A percentile compares a stretch with the other conserved stretches of the same genome.
These are phyloP conservation scores for Shinisaurus crocodilurus DNA, from an alignment of 2,113 vertebrate genomes.

Conservation along the genomic window DNA sequence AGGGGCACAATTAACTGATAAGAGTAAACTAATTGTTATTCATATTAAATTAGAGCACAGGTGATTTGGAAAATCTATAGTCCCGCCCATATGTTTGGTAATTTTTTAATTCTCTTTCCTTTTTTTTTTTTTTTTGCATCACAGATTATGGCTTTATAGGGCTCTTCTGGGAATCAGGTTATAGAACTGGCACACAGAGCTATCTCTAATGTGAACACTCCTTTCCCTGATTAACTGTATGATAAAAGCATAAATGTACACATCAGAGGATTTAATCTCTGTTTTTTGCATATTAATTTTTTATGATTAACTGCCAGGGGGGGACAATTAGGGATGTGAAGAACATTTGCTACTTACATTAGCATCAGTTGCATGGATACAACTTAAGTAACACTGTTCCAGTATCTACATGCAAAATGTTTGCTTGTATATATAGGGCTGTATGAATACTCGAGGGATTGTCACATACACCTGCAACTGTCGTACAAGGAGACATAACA, in stretches of 20 bases:
- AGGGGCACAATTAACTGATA: slow-evolving; percentile 77
- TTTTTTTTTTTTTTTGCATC: slow-evolving; percentile 54
- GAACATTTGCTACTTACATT: background rate
- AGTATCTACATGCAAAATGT: background rate
- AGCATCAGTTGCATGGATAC: slow-evolving; percentile 16
- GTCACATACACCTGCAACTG: background rate
- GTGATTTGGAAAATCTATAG: slow-evolving; percentile 79
- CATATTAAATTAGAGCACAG: slow-evolving; percentile 80
- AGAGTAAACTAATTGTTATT: slow-evolving; percentile 79
- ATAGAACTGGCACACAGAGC: slow-evolving; percentile 56
- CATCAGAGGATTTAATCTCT: slow-evolving; percentile 63
- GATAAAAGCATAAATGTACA: slow-evolving; percentile 73
- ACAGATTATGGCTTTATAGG: slow-evolving; percentile 71
- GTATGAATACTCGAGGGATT: background rate
- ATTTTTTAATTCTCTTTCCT: slow-evolving; percentile 39
- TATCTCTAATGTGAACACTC: slow-evolving; percentile 59
- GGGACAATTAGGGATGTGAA: background rate
- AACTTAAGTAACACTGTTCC: background rate
- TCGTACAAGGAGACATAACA: background rate
- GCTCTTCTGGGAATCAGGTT: slow-evolving; percentile 68
- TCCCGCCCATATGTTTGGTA: slow-evolving; percentile 71
- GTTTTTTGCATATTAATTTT: slow-evolving; percentile 58
- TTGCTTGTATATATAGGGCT: rapidly evolving
- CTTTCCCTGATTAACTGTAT: slow-evolving; percentile 68
- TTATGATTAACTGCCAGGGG: background rate